phyloP scores from a whole-genome alignment of 2,113 vertebrate species.

The Excalfactoria chinensis region DNA sequence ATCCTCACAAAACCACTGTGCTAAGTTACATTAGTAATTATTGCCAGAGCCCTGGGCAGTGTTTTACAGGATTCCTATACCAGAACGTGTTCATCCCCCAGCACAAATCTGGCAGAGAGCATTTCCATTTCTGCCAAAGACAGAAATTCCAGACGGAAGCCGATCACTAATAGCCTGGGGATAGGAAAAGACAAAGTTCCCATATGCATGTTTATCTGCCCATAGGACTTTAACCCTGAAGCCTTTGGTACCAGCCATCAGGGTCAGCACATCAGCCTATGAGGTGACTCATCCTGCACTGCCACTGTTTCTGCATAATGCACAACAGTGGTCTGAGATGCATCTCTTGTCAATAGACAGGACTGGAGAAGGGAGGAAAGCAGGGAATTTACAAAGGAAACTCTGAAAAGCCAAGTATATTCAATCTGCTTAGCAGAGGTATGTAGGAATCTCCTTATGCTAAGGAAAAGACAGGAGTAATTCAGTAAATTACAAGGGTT shows the following conservation, averaged over 20 bases:
- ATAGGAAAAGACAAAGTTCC: conserved; percentile 14
- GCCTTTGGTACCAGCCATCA: neutral
- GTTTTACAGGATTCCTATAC: conserved; percentile 35
- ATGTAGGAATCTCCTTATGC: neutral
- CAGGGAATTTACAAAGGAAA: neutral
- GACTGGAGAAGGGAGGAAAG: neutral
- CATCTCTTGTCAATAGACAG: neutral
- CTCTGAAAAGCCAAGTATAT: neutral
- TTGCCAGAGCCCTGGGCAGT: conserved; percentile 33
- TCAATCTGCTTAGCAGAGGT: neutral
- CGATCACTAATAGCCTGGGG: neutral
- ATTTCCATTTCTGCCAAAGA: neutral
- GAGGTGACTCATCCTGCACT: neutral
- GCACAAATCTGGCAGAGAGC: neutral
- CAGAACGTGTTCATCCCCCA: neutral
- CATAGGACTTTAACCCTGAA: neutral
- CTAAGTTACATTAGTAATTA: conserved; percentile 34
- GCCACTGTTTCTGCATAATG: neutral
- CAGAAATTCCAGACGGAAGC: neutral
- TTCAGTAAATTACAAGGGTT: neutral
- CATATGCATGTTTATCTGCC: neutral
- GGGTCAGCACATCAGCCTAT: neutral
- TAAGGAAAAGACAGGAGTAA: neutral
- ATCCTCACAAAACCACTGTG: neutral
- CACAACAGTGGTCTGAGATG: neutral